Conservation (phyloP, 2,113 vertebrate genomes). For the Etheostoma spectabile region DNA sequence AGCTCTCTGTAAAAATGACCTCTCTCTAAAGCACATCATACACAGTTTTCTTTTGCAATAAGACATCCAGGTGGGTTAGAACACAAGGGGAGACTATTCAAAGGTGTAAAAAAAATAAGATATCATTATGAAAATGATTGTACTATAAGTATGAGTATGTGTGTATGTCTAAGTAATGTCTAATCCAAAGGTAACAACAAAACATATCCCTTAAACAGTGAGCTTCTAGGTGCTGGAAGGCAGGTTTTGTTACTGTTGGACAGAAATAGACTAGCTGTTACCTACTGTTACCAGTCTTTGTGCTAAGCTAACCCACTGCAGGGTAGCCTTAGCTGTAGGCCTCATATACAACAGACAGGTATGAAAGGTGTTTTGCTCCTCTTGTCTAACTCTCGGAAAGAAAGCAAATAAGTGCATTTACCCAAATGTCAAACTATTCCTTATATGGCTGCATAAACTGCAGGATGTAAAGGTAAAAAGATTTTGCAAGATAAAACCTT, state of each 20-base stretch:
- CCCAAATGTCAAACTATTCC: neutral
- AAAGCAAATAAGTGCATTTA: neutral
- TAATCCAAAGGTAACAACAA: neutral
- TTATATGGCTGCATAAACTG: neutral
- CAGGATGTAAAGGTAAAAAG: neutral
- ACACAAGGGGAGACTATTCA: neutral
- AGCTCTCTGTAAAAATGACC: constrained; percentile 18
- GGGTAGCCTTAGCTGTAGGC: neutral
- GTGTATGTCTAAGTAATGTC: neutral
- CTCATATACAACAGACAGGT: constrained; percentile 1
- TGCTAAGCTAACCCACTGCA: neutral
- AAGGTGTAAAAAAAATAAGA: neutral
- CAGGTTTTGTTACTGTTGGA: neutral
- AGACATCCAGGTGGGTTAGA: neutral
- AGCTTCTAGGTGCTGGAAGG: neutral
- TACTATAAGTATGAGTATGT: neutral
- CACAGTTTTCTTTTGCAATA: neutral
- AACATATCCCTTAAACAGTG: neutral
- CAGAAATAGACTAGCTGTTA: neutral
- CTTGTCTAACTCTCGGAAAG: neutral
- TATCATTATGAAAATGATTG: neutral
- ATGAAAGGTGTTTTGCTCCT: constrained; percentile 10
- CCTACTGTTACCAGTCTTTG: neutral
- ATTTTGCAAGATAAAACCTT: neutral
- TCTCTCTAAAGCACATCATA: neutral